Evolutionary conservation across 2,797 vertebrate genomes (phyloP), one percentile per base, ranked within the genome.

Genomic region (Scarus forsteni): DNA sequence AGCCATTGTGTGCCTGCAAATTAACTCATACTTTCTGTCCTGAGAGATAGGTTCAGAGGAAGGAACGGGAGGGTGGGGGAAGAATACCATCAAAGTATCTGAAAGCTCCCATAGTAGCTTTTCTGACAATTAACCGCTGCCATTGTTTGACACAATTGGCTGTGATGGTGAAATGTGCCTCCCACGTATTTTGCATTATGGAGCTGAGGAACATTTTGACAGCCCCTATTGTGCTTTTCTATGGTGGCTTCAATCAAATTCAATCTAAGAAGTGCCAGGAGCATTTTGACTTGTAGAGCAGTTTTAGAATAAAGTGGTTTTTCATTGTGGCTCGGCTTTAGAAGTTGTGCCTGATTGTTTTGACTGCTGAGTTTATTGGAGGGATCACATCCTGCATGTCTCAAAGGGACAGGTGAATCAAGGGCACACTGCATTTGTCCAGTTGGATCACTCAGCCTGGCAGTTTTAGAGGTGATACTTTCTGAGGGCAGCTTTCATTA

Each of bases 71-170:
- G 73, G 71, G 45, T 1, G 50, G 51, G 27, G 27, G 62, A 65
- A 69, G 56, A 79, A 72, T 60, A 43, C 58, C 69, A 65, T 83
- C 75, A 67, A 43, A 82, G 56, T 78, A 85, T 84, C 67, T 77
- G 69, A 82, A 58, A 53, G 69, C 76, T 74, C 36, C 5, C 54
- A 79, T 65, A 59, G 74, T 57, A 40, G 77, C 63, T 75, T 79
- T 27, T 84, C 60, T 80, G 72, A 66, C 79, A 85, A 73, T 88
- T 85, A 86, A 66, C 70, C 53, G 63, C 53, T 6, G 18, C 49
- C 77, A 76, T 87, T 88, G 87, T 88, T 63, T 70, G 64, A 83
- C 80, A 88, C 78, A 85, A 78, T 85, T 60, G 70, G 60, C 54
- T 61, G 74, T 48, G 73, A 75, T 61, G 40, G 70, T 43, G 56